These are phyloP conservation scores for Candoia aspera DNA, from an alignment of 2,113 vertebrate genomes.

Conservation along the genomic window DNA sequence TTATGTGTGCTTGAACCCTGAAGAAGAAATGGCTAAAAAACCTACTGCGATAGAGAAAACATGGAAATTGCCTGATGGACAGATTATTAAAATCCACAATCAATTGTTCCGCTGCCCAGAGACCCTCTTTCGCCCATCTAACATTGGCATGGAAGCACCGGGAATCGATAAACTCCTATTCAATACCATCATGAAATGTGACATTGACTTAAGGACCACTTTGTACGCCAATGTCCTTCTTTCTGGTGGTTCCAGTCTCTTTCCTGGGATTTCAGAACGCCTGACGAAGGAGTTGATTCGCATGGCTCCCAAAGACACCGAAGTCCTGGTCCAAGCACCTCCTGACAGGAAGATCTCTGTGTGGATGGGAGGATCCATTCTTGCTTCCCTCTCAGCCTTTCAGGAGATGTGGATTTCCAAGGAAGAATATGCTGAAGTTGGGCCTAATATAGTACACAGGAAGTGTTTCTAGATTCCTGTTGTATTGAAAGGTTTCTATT, in stretches of 20 bases:
- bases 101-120: conserved; percentile 65
- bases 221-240: conserved; percentile 63
- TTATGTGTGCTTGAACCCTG: conserved; percentile 47
- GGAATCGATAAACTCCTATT: conserved; percentile 63
- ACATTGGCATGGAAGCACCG: conserved; percentile 46
- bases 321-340: conserved; percentile 52
- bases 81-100: conserved; percentile 52
- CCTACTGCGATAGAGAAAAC: conserved; percentile 38
- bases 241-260: conserved; percentile 65
- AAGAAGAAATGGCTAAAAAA: conserved; percentile 58
- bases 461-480: conserved; percentile 61
- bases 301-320: conserved; percentile 38
- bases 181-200: conserved; percentile 58
- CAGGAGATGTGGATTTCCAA: conserved; percentile 59
- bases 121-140: conserved; percentile 54
- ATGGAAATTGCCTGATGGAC: conserved; percentile 62
- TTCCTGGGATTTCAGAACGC: conserved; percentile 56
- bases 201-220: conserved; percentile 47
- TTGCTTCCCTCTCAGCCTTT: conserved; percentile 60
- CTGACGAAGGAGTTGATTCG: conserved; percentile 57
- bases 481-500: neutral
- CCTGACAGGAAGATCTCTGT: conserved; percentile 45
- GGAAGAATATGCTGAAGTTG: conserved; percentile 57
- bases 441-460: conserved; percentile 56
- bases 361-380: conserved; percentile 68